Evolutionary conservation across 2,113 vertebrate species (phyloP).

Genomic region (Eolophus roseicapilla): DNA sequence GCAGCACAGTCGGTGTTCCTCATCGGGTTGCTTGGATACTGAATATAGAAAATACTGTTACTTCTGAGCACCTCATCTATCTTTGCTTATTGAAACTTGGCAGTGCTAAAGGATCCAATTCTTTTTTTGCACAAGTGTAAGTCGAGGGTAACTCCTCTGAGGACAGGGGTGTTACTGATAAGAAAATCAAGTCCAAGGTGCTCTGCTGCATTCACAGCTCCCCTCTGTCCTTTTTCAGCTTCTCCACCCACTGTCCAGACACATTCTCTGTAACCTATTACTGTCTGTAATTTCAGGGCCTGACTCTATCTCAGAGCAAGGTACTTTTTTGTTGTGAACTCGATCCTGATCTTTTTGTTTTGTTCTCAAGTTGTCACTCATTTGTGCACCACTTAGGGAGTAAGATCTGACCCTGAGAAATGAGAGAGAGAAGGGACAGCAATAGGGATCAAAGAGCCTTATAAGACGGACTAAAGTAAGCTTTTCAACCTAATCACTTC

Average conservation of each 20-base stretch:
- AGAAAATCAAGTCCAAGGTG: neutral
- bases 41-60: neutral
- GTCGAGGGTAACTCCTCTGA: neutral
- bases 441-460: neutral
- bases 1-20: neutral
- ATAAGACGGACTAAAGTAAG: neutral
- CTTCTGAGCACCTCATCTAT: neutral
- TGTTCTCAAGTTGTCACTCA: neutral
- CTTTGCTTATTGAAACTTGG: neutral
- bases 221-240: neutral
- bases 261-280: neutral
- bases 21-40: neutral
- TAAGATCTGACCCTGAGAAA: neutral
- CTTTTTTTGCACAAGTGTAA: neutral
- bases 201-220: neutral
- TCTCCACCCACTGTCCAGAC: neutral
- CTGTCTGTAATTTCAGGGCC: neutral
- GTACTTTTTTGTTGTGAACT: neutral
- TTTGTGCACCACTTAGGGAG: neutral
- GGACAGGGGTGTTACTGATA: neutral
- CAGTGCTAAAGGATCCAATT: neutral
- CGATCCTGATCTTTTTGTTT: neutral
- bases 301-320: neutral
- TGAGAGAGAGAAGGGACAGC: neutral
- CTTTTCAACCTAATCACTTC: neutral